Percentiles rank a stretch among this genome's conserved stretches.
These are phyloP conservation scores for Chaenocephalus aceratus DNA, from an alignment of 2,113 vertebrate species.

Conservation along the genomic window DNA sequence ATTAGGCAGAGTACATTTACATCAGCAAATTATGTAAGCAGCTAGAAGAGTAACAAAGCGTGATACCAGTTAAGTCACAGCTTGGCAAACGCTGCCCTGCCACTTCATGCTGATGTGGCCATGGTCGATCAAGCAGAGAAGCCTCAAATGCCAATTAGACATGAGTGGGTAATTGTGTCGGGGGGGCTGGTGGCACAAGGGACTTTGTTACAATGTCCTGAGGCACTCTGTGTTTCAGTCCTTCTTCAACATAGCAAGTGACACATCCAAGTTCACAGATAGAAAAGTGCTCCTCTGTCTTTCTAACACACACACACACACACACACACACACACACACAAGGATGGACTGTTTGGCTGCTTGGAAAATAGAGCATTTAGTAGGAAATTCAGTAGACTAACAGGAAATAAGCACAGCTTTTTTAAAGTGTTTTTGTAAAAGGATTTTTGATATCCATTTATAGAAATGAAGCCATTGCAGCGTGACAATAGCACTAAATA, in stretches of 20 bases:
- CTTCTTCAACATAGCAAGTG: conserved; percentile 76
- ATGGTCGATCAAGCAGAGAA: conserved; percentile 85
- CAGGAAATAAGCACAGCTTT: conserved; percentile 11
- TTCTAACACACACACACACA: background rate
- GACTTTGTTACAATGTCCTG: conserved; percentile 82
- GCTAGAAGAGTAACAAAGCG: conserved; percentile 82
- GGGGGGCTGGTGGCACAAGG: conserved; percentile 82
- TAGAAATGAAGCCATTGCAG: conserved; percentile 14
- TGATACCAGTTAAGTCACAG: conserved; percentile 86
- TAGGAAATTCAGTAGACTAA: conserved; percentile 37
- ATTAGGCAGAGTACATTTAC: conserved; percentile 86
- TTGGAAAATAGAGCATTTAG: conserved; percentile 34
- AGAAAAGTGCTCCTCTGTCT: conserved; percentile 37
- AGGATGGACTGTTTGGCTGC: conserved; percentile 1
- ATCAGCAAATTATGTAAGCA: conserved; percentile 85
- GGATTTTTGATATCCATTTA: background rate
- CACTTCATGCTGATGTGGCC: conserved; percentile 85
- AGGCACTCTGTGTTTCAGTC: conserved; percentile 80
- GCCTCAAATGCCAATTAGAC: conserved; percentile 86
- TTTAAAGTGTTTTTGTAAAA: conserved; percentile 19
- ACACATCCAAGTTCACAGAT: conserved; percentile 76
- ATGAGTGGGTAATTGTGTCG: conserved; percentile 85
- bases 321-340: too few species aligned
- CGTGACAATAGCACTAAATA: background rate
- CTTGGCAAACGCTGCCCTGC: conserved; percentile 81